phyloP scores from a whole-genome alignment of 2,797 vertebrate genomes.

The Myotis vivesi region DNA sequence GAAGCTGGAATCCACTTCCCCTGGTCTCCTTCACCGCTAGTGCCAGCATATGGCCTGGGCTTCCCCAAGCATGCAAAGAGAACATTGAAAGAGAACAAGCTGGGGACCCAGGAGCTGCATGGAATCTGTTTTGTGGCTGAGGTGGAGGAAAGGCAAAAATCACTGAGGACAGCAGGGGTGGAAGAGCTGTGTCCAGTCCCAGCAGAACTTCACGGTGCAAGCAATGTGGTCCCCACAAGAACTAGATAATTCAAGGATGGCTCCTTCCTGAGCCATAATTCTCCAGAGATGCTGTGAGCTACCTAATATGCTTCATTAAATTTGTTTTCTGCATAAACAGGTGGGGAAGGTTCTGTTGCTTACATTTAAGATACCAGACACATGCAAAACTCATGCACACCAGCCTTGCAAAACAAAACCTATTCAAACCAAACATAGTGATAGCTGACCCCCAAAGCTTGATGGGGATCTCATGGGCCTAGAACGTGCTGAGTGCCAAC shows the following conservation, averaged over 20 bases:
- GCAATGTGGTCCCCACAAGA: neutral
- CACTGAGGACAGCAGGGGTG: fast-evolving
- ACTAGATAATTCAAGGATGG: neutral
- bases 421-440: neutral
- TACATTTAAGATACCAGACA: neutral
- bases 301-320: neutral
- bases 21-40: neutral
- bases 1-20: neutral
- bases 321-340: neutral
- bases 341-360: neutral
- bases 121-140: neutral
- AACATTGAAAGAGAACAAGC: neutral
- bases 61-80: neutral
- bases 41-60: neutral
- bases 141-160: neutral
- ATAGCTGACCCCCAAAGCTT: neutral
- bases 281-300: neutral
- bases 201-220: neutral
- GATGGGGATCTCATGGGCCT: neutral
- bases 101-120: neutral
- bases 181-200: neutral
- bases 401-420: neutral
- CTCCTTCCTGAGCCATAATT: neutral
- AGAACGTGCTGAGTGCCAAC: neutral
- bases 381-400: neutral